Conservation (phyloP, 1,140 invertebrate species). For the Hyles vespertilio region DNA sequence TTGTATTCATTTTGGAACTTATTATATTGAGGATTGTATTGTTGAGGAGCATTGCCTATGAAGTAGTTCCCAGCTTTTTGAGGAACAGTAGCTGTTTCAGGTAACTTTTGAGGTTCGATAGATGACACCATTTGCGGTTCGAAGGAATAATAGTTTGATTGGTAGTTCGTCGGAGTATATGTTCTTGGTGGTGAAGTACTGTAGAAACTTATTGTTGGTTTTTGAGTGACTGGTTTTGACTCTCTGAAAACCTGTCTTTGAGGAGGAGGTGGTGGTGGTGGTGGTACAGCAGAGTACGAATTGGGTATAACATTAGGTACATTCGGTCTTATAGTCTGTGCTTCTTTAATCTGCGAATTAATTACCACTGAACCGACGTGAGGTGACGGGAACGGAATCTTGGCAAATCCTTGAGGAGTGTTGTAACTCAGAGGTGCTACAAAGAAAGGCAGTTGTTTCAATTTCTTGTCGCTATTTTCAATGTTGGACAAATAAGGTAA, state of each 20-base stretch:
- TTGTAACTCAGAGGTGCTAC: slow-evolving; percentile 89
- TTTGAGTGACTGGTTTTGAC: slow-evolving; percentile 44
- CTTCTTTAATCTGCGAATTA: slow-evolving; percentile 70
- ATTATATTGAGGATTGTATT: slow-evolving; percentile 43
- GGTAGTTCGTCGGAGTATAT: slow-evolving; percentile 33
- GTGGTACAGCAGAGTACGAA: background rate
- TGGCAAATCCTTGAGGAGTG: slow-evolving; percentile 86
- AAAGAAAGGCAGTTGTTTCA: slow-evolving; percentile 86
- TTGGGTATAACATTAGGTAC: slow-evolving; percentile 1
- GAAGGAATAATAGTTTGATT: slow-evolving; percentile 60
- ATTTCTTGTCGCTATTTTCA: slow-evolving; percentile 83
- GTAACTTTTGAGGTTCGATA: slow-evolving; percentile 39
- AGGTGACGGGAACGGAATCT: slow-evolving; percentile 88
- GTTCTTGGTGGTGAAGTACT: slow-evolving; percentile 50
- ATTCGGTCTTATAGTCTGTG: slow-evolving; percentile 30
- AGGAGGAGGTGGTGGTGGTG: slow-evolving; percentile 5
- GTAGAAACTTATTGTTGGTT: slow-evolving; percentile 56
- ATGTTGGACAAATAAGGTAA: slow-evolving; percentile 87
- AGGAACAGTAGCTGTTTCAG: slow-evolving; percentile 27
- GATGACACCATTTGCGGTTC: slow-evolving; percentile 60
- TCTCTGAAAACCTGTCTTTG: slow-evolving; percentile 21
- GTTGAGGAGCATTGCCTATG: slow-evolving; percentile 38
- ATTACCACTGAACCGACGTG: slow-evolving; percentile 90
- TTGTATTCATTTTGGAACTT: slow-evolving; percentile 39
- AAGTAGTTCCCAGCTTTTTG: slow-evolving; percentile 49